A percentile compares a stretch with the other conserved stretches of the same genome.
Conservation (phyloP, 2,797 vertebrate species). For the Sphenodon punctatus region DNA sequence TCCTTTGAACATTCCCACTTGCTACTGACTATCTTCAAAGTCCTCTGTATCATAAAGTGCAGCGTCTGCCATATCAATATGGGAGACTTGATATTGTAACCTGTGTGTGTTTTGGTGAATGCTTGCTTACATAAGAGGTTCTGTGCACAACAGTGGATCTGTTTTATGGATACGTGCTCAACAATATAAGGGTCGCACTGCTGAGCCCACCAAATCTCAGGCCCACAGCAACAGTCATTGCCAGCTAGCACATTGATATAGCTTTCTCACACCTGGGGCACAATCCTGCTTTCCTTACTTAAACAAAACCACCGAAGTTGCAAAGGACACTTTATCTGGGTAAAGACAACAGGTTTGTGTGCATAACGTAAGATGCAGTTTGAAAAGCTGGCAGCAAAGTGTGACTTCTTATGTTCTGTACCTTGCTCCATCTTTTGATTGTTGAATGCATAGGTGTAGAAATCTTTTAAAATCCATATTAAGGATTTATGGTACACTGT, state of each 20-base stretch:
- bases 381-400: not conserved
- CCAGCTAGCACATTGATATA: too few species aligned
- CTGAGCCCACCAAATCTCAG: not conserved
- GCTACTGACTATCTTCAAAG: constrained; percentile 25
- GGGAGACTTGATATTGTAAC: not conserved
- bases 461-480: not conserved
- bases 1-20: not conserved
- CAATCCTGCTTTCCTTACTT: not conserved
- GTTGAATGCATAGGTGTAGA: constrained; percentile 2
- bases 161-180: constrained; percentile 2
- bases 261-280: not conserved
- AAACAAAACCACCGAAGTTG: not conserved
- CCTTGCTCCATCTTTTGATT: constrained; percentile 5
- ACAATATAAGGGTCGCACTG: not conserved
- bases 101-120: not conserved
- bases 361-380: not conserved
- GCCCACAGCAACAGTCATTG: not conserved
- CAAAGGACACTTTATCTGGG: not conserved
- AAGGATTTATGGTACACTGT: not conserved
- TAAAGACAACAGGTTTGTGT: not conserved
- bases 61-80: not conserved
- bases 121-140: not conserved
- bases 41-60: not conserved
- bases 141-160: not conserved
- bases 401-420: constrained; percentile 2